These are phyloP conservation scores for Menura novaehollandiae DNA, from an alignment of 2,113 vertebrate genomes.

Conservation along the genomic window DNA sequence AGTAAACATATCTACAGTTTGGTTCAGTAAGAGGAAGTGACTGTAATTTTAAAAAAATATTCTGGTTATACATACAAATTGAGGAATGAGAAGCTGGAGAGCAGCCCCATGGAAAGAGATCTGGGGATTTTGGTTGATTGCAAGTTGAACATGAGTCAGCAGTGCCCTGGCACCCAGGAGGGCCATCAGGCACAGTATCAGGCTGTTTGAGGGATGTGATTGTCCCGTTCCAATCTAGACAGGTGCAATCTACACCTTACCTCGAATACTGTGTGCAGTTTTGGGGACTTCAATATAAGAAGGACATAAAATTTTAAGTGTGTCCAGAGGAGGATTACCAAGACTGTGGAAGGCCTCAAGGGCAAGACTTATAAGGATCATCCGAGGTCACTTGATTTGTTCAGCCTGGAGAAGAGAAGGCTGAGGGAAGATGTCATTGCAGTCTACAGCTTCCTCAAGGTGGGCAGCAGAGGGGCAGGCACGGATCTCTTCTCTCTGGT, in stretches of 20 bases:
- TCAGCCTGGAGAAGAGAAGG: background rate
- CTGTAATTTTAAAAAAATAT: background rate
- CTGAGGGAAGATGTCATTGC: no score
- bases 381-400: background rate
- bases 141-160: background rate
- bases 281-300: background rate
- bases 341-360: background rate
- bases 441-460: background rate
- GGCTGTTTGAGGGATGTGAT: accelerated
- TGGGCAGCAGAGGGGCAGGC: background rate
- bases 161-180: background rate
- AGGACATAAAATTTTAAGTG: background rate
- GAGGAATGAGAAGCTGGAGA: background rate
- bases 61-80: background rate
- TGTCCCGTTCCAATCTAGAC: background rate
- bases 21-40: background rate
- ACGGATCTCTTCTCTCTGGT: background rate
- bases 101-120: accelerated
- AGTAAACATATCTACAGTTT: background rate
- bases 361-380: background rate
- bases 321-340: background rate
- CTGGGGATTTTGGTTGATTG: background rate
- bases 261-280: accelerated
- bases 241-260: background rate
- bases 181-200: background rate